phyloP scores from a whole-genome alignment of 2,888 invertebrate genomes.

The Heteromurus nitidus region DNA sequence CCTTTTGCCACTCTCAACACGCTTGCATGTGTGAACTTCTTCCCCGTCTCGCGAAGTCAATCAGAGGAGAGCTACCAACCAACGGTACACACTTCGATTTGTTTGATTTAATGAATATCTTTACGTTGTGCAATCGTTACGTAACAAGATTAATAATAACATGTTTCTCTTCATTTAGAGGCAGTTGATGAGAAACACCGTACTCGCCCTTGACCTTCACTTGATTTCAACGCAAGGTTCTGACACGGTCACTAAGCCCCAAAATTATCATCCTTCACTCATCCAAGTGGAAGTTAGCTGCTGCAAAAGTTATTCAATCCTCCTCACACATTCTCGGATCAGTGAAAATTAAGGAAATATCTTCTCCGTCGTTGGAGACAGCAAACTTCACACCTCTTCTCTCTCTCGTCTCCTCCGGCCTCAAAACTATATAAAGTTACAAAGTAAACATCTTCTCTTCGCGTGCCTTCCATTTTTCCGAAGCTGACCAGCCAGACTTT shows the following conservation, averaged over 20 bases:
- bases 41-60: no score
- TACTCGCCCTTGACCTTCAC: conserved; percentile 36
- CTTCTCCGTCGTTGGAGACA: background rate
- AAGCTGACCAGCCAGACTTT: no score
- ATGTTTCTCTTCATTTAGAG: background rate
- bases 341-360: background rate
- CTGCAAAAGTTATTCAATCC: background rate
- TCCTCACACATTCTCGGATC: background rate
- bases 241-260: background rate
- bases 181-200: no score
- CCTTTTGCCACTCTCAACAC: background rate
- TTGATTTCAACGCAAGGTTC: background rate
- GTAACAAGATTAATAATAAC: background rate
- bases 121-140: background rate
- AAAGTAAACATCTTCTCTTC: no score
- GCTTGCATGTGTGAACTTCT: background rate
- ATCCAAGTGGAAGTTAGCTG: background rate
- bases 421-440: no score
- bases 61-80: no score
- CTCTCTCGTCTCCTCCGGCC: no score
- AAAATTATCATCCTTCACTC: no score
- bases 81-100: background rate
- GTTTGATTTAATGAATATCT: background rate
- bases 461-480: no score
- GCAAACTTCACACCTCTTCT: no score